phyloP scores from a whole-genome alignment of 2,888 invertebrate genomes.

The Pristionchus mayeri region DNA sequence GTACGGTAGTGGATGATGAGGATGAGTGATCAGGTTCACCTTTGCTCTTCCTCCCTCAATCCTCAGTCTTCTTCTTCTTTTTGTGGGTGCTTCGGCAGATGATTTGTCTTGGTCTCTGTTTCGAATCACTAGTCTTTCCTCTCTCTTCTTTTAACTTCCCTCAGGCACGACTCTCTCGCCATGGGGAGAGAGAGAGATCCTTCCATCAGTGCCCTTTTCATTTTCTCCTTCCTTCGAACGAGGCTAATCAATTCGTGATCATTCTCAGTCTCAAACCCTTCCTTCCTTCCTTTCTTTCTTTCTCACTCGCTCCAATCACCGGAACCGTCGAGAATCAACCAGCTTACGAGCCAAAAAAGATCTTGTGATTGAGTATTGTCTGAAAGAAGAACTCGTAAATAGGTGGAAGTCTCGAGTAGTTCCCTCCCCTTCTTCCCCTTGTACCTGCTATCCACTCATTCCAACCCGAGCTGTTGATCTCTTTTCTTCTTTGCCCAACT shows the following conservation, averaged over 20 bases:
- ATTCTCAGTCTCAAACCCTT: background rate
- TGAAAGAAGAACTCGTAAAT: too few species aligned
- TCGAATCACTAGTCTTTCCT: background rate
- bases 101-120: slow-evolving; percentile 8
- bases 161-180: background rate
- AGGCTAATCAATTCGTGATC: background rate
- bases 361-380: background rate
- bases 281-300: background rate
- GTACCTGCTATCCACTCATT: background rate
- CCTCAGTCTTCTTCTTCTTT: background rate
- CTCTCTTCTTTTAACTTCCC: background rate
- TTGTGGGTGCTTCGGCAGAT: background rate
- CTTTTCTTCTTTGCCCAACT: slow-evolving; percentile 19
- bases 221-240: background rate
- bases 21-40: background rate
- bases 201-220: background rate
- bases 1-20: background rate
- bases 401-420: too few species aligned
- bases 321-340: background rate
- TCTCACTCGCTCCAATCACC: background rate
- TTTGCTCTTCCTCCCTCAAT: slow-evolving; percentile 16
- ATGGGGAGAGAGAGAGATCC: background rate
- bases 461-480: slow-evolving; percentile 9
- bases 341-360: background rate
- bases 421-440: too few species aligned